Evolutionary conservation across 1,140 invertebrate genomes (phyloP), one percentile per base, ranked within the genome.

Genomic region (Drosophila kikkawai): DNA sequence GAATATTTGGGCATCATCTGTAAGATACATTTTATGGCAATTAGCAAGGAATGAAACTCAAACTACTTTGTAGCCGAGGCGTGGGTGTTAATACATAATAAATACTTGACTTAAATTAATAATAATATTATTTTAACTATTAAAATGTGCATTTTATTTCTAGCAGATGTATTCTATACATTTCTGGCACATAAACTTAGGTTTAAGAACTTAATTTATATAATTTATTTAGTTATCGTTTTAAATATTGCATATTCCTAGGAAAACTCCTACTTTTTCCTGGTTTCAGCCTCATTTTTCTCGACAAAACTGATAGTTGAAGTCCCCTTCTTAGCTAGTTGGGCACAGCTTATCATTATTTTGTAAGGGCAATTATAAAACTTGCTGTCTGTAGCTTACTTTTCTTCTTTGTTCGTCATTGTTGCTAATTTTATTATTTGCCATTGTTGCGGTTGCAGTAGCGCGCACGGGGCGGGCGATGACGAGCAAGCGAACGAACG

Each of bases 371-470:
- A 68, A 70, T 70, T 68, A 68, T 67, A 68, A 56, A 70, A 56
- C 67, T 47, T 56, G 48, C 22, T 22, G 34, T 50, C 22, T 41
- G 36, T n/a, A 22, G 37, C 63, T 48, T 17, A 36, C 37, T 65
- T 65, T 7, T 51, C 59, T 64, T 32, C 67, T 70, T 70, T 70
- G 67, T 70, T 68, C 48, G 68, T 75, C 70, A 76, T 76, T 76
- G 53, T 66, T 65, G 51, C 74, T 66, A 76, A 76, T 76, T 76
- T 76, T 66, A 76, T 76, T 66, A 76, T 75, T 74, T 39, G 42
- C 53, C 37, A 51, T 60, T 74, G 71, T 36, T 26, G 53, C 22
- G 56, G 26, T 44, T 44, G 53, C 67, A 50, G 55, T 47, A 47
- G 60, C 66, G n/a, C 13, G 34, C 17, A 3, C 22, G 19, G 17